phyloP scores from a whole-genome alignment of 1,140 invertebrate species.

The Pentalonia nigronervosa region DNA sequence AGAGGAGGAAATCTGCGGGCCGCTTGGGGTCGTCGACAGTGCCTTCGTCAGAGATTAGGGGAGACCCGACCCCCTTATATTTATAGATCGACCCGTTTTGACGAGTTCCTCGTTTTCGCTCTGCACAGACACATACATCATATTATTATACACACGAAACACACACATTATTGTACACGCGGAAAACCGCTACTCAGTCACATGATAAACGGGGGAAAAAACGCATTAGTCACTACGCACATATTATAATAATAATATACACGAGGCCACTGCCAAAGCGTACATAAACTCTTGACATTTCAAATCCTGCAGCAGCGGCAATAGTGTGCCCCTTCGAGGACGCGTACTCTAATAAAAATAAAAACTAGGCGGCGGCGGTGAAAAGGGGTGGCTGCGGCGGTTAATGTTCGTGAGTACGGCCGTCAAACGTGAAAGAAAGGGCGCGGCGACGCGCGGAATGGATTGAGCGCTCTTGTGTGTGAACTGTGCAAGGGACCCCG shows the following conservation, averaged over 20 bases:
- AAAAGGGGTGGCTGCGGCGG: neutral
- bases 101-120: neutral
- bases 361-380: neutral
- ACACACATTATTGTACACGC: neutral
- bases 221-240: constrained; percentile 22
- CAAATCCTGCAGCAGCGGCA: neutral
- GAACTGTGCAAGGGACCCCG: neutral
- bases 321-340: neutral
- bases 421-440: constrained; percentile 26
- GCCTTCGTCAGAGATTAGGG: neutral
- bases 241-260: neutral
- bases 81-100: neutral
- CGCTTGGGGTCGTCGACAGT: constrained; percentile 15
- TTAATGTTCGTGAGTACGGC: neutral
- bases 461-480: neutral
- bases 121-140: neutral
- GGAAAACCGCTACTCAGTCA: neutral
- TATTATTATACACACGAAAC: neutral
- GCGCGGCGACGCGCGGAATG: constrained; percentile 24
- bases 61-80: constrained; percentile 15
- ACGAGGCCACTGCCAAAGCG: neutral
- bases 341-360: constrained; percentile 3
- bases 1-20: constrained; percentile 25
- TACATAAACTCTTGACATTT: constrained; percentile 30
- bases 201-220: neutral